Percentiles rank a stretch among this genome's conserved stretches.
These are phyloP conservation scores for Monochamus alternatus DNA, from an alignment of 2,888 invertebrate genomes.

Conservation along the genomic window DNA sequence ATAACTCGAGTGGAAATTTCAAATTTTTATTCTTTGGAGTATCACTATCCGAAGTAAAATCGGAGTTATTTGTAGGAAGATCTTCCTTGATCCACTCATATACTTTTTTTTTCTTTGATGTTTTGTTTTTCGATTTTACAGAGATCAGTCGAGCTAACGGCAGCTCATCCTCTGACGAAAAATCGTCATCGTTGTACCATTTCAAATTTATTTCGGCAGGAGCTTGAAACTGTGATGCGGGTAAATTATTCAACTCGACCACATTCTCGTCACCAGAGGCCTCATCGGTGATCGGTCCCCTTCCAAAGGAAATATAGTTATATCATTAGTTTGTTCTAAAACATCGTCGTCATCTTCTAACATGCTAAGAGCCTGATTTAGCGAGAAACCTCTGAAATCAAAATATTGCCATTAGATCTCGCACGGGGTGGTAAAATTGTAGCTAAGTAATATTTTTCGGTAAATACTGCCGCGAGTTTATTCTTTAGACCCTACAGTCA, in stretches of 20 bases:
- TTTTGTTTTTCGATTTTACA: too few relatives aligned
- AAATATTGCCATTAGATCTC: neutral
- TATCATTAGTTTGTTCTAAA: neutral
- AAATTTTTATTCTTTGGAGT: neutral
- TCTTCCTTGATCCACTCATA: neutral
- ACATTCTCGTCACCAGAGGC: slow-evolving; percentile 35
- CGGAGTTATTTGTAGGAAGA: neutral
- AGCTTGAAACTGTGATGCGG: slow-evolving; percentile 25
- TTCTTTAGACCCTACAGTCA: neutral
- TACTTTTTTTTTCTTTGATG: neutral
- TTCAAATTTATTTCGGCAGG: slow-evolving; percentile 25
- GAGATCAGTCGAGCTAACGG: neutral
- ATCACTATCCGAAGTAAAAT: neutral
- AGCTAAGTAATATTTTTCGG: too few relatives aligned
- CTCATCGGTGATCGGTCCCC: slow-evolving; percentile 39
- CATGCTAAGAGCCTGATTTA: slow-evolving; percentile 26
- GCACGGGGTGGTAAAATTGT: too few relatives aligned
- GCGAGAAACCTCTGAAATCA: slow-evolving; percentile 32
- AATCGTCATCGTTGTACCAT: neutral
- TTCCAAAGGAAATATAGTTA: slow-evolving; percentile 34
- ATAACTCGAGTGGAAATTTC: slow-evolving; percentile 13
- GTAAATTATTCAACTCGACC: slow-evolving; percentile 31
- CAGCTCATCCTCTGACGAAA: neutral
- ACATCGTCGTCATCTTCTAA: slow-evolving; percentile 45
- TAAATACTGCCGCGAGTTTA: too few relatives aligned